Conservation (phyloP, 2,113 vertebrate species). For the Campylorhamphus procurvoides region DNA sequence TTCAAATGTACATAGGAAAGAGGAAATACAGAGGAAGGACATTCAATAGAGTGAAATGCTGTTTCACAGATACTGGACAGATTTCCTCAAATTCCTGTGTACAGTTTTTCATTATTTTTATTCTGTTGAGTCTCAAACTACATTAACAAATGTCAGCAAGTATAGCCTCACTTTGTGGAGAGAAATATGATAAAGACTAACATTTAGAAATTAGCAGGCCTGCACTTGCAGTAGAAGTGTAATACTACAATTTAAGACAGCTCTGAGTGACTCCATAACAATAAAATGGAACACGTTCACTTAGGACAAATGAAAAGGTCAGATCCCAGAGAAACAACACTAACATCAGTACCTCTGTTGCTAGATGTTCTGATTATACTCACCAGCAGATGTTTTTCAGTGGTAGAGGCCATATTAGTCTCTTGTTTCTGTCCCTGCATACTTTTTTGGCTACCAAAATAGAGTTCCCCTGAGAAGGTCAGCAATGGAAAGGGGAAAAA, state of each 20-base stretch:
- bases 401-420: not conserved
- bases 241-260: not conserved
- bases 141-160: not conserved
- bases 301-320: not conserved
- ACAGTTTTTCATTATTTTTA: not conserved
- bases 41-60: not conserved
- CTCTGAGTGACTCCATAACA: not conserved
- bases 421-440: not conserved
- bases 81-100: not conserved
- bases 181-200: not conserved
- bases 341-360: not conserved
- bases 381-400: not conserved
- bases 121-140: not conserved
- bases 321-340: not conserved
- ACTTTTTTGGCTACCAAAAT: not conserved
- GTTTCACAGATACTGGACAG: not conserved
- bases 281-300: not conserved
- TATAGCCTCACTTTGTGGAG: not conserved
- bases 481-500: not conserved
- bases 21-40: not conserved
- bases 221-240: not conserved
- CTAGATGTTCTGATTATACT: not conserved
- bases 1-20: not conserved
- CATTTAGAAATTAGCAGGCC: not conserved
- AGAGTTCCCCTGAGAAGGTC: not conserved